phyloP scores from a whole-genome alignment of 2,797 vertebrate genomes.

The Sciaenops ocellatus region DNA sequence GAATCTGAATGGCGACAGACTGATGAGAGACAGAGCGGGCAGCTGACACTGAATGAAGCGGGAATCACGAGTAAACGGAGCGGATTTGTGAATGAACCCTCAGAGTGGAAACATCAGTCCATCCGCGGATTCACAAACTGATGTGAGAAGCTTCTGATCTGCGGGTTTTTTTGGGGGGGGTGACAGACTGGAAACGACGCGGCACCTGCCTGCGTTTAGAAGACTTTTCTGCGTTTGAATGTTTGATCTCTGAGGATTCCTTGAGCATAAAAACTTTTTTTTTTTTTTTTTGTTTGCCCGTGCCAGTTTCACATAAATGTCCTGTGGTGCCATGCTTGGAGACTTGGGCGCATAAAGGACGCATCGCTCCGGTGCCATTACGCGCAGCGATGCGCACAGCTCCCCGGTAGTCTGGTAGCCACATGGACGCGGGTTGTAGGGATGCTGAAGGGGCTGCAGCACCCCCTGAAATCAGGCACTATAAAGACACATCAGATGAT shows the following conservation, averaged over 20 bases:
- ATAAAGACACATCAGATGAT: background rate
- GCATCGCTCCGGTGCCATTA: constrained; percentile 8
- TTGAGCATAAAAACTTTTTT: background rate
- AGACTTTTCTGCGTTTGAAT: background rate
- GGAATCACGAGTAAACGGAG: constrained; percentile 2
- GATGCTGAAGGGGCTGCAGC: background rate
- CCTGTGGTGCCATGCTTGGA: background rate
- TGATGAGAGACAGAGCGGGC: background rate
- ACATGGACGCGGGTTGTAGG: background rate
- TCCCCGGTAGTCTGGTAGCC: background rate
- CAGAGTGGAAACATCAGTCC: background rate
- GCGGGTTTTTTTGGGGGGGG: background rate
- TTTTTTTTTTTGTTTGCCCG: too few species aligned
- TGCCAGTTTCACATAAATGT: background rate
- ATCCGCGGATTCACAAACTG: background rate
- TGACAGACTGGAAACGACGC: background rate
- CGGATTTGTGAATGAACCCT: constrained; percentile 48
- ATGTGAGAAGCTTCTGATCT: background rate
- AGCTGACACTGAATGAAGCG: background rate
- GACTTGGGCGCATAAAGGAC: constrained; percentile 1
- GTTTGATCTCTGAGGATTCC: background rate
- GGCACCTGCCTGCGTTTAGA: background rate
- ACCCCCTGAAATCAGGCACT: rapidly evolving
- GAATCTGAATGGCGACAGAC: constrained; percentile 7
- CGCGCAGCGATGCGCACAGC: constrained; percentile 35